Conservation (phyloP, 2,888 invertebrate species). For the Plagodis dolabraria region DNA sequence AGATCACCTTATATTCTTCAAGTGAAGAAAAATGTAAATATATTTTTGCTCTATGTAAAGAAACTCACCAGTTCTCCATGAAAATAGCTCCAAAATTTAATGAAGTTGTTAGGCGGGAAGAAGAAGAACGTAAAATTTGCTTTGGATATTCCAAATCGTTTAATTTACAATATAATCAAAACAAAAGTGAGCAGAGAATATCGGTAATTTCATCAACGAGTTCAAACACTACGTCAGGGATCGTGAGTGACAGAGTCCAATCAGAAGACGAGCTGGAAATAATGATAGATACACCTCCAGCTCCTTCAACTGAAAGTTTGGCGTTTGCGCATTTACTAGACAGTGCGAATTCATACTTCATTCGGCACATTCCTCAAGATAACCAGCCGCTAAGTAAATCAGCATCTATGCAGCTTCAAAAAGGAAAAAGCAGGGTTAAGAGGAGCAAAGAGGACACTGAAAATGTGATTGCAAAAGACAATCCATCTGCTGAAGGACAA, state of each 20-base stretch:
- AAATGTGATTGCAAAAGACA: conserved; percentile 51
- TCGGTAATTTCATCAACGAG: conserved; percentile 97
- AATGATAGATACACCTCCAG: conserved; percentile 92
- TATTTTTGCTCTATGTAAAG: conserved; percentile 93
- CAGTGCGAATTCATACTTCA: conserved; percentile 80
- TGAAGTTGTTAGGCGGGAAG: conserved; percentile 93
- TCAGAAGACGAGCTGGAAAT: conserved; percentile 97
- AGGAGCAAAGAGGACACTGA: conserved; percentile 66
- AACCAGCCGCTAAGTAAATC: conserved; percentile 65
- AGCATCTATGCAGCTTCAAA: conserved; percentile 69
- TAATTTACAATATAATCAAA: conserved; percentile 85
- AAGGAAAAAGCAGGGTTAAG: conserved; percentile 60
- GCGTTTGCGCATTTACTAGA: conserved; percentile 91
- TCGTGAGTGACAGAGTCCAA: conserved; percentile 97
- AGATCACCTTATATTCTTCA: conserved; percentile 94
- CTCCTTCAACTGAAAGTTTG: conserved; percentile 94
- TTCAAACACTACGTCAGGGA: conserved; percentile 98
- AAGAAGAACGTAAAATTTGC: conserved; percentile 89
- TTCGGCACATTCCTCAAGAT: conserved; percentile 63
- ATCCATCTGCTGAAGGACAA: conserved; percentile 50
- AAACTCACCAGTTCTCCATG: conserved; percentile 98
- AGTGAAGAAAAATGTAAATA: conserved; percentile 98
- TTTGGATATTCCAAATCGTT: conserved; percentile 89
- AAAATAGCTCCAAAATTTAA: conserved; percentile 93
- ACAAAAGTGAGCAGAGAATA: conserved; percentile 91